These are phyloP conservation scores for Delichon dasypus DNA, from an alignment of 2,797 vertebrate species.

Conservation along the genomic window DNA sequence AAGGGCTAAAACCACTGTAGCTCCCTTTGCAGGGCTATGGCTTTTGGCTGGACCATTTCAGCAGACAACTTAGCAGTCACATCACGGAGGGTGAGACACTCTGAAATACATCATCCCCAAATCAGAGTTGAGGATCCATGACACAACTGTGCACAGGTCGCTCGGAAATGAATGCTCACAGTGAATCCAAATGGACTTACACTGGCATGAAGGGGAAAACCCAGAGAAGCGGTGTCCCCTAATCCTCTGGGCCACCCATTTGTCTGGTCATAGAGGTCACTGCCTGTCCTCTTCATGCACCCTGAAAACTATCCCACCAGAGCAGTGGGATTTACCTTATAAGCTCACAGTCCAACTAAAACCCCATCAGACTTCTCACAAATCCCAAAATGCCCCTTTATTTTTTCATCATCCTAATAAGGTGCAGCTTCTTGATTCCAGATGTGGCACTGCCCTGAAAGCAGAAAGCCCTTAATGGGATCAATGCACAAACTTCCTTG, in stretches of 20 bases:
- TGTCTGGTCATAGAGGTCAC: neutral
- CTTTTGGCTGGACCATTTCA: neutral
- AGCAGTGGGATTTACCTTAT: neutral
- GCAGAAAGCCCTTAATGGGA: neutral
- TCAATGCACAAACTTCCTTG: neutral
- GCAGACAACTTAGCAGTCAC: neutral
- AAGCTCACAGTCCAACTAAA: neutral
- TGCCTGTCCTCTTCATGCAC: neutral
- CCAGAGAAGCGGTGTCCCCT: neutral
- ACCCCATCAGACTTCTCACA: neutral
- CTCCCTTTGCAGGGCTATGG: neutral
- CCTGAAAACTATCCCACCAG: neutral
- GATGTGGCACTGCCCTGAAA: neutral
- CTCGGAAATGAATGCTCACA: neutral
- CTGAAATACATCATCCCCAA: neutral
- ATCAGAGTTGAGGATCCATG: neutral
- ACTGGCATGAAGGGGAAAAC: neutral
- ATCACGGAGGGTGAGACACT: neutral
- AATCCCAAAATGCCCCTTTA: neutral
- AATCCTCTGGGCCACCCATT: neutral
- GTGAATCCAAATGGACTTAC: neutral
- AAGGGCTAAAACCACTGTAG: neutral
- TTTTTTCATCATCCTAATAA: neutral
- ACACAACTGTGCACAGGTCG: accelerated
- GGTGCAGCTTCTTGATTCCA: neutral